Base-by-base conservation (phyloP, 64 coral and sea anemone genomes). In the Dendronephthya gigantea region DNA sequence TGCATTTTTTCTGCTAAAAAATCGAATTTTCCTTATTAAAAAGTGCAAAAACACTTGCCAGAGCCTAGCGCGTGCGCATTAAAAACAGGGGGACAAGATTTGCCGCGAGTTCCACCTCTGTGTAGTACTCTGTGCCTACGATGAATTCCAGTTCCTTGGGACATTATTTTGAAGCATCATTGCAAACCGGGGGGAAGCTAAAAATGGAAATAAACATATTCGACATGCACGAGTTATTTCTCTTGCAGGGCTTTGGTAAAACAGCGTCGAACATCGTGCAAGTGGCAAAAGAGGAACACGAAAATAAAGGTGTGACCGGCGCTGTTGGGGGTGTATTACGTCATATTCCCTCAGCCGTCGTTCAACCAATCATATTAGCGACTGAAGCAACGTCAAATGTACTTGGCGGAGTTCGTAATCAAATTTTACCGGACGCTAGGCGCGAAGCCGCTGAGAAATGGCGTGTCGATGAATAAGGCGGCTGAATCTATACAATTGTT, bases 371-470 rank as follows among this genome's bases (percentile, higher is more conserved):
- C 65, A 98, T 98, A 49, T 85, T 98, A 38, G 95, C 95, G 50
- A 98, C 95, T 59, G 89, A 93, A 85, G 95, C 95, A 3, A 98
- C 95, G 12, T 98, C 95, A 9, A 98, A 91, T 79, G 95, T 98
- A 40, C 35, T 98, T 45, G 95, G 95, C 49, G 95, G 95, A 16
- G 95, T 93, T 7, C 66, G 95, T 19, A 98, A 98, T 75, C 95
- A 98, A 87, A 93, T 98, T 39, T 35, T 98, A 29, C 95, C 95
- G 0, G 95, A 98, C 56, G 95, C 95, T 0, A 88, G 95, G 37
- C 87, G 92, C 49, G 95, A 98, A 55, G 95, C 95, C 9, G 81
- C 90, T 1, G 95, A 98, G 27, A 98, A 98, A 82, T 98, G 95
- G 95, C 59, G 93, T 30, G 47, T 59, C 47, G 45, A 85, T 22